Evolutionary conservation across 2,888 invertebrate genomes (phyloP).

Genomic region (Holacanthella duospinosa): DNA sequence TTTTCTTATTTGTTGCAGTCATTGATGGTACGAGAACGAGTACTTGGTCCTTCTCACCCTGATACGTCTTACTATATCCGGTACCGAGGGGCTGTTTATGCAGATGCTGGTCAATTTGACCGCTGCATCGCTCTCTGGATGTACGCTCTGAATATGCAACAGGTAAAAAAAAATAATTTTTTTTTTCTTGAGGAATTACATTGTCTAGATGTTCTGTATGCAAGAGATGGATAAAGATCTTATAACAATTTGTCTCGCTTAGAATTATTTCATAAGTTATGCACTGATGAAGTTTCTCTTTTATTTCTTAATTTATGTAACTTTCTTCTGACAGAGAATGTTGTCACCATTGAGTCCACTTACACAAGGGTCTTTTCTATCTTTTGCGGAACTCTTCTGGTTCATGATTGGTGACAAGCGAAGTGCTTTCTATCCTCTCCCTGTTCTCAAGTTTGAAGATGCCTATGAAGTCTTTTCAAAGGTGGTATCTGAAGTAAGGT

Average conservation of each 20-base stretch:
- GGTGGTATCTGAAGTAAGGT: constrained; percentile 51
- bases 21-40: constrained; percentile 79
- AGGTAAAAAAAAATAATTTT: constrained; percentile 22
- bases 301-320: background rate
- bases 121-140: constrained; percentile 87
- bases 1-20: constrained; percentile 38
- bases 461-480: constrained; percentile 71
- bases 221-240: background rate
- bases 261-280: background rate
- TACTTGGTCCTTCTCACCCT: constrained; percentile 86
- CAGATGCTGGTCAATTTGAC: constrained; percentile 84
- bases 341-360: constrained; percentile 85
- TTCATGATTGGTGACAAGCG: constrained; percentile 76
- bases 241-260: background rate
- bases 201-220: background rate
- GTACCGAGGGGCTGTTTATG: constrained; percentile 85
- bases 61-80: constrained; percentile 94
- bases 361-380: constrained; percentile 86
- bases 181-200: background rate
- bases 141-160: constrained; percentile 89
- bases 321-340: constrained; percentile 56
- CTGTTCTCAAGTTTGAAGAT: constrained; percentile 68
- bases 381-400: constrained; percentile 87
- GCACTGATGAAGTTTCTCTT: background rate
- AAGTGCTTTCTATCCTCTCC: constrained; percentile 46